These are phyloP conservation scores for Troilus luridus DNA, from an alignment of 2,888 invertebrate species.

Conservation along the genomic window DNA sequence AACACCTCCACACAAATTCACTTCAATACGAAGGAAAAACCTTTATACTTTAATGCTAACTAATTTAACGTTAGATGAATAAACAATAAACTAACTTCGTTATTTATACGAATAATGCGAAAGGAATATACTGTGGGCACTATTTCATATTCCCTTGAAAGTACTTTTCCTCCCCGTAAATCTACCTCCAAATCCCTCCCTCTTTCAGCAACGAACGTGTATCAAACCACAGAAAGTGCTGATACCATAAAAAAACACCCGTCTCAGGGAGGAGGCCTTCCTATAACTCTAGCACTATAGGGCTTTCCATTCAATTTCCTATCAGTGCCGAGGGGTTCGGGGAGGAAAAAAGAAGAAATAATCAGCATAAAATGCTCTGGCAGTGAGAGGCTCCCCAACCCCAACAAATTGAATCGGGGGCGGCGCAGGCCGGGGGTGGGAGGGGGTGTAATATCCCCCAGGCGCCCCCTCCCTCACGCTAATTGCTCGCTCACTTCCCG, in stretches of 20 bases:
- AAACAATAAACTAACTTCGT: too few relatives aligned
- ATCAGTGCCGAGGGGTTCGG: background rate
- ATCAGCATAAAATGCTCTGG: conserved; percentile 45
- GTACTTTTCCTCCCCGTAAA: too few relatives aligned
- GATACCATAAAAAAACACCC: background rate
- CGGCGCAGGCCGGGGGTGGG: background rate
- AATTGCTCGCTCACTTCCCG: conserved; percentile 21
- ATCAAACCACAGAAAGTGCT: background rate
- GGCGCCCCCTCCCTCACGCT: background rate
- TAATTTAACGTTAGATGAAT: too few relatives aligned
- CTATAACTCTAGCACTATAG: background rate
- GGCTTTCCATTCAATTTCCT: conserved; percentile 48
- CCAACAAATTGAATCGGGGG: conserved; percentile 32
- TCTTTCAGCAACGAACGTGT: background rate
- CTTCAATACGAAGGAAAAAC: too few relatives aligned
- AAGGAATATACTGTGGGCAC: too few relatives aligned
- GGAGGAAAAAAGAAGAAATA: background rate
- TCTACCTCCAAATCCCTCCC: too few relatives aligned
- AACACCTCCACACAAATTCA: too few relatives aligned
- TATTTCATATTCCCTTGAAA: too few relatives aligned
- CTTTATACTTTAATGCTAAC: too few relatives aligned
- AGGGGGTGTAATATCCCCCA: conserved; percentile 37
- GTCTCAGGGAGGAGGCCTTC: background rate
- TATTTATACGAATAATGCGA: too few relatives aligned
- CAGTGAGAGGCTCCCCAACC: conserved; percentile 15